phyloP scores from a whole-genome alignment of 2,113 vertebrate genomes.

The Phyllostomus discolor region DNA sequence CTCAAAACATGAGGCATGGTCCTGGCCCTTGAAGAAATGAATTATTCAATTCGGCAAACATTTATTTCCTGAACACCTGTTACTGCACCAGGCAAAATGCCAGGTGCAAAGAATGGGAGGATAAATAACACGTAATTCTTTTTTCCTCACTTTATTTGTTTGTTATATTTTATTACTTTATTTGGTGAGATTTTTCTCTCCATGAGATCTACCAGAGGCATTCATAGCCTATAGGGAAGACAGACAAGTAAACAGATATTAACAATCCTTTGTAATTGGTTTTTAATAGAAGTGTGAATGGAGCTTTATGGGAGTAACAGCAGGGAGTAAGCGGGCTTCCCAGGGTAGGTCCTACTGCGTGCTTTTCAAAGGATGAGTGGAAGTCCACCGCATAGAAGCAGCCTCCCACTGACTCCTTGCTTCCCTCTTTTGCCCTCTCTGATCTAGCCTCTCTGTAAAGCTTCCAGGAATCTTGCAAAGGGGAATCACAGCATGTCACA shows the following conservation, averaged over 20 bases:
- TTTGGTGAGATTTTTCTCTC: not conserved
- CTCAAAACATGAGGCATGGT: not conserved
- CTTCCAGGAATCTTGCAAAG: not conserved
- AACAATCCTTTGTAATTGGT: not conserved
- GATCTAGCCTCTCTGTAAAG: not conserved
- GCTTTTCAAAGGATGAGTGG: not conserved
- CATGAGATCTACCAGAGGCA: not conserved
- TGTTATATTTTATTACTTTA: conserved; percentile 45
- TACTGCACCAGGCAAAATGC: not conserved
- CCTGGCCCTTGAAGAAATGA: not conserved
- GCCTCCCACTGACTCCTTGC: not conserved
- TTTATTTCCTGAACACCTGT: conserved; percentile 51
- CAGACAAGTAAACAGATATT: conserved; percentile 28
- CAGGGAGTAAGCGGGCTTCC: not conserved
- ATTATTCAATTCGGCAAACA: conserved; percentile 25
- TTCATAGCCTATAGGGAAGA: not conserved
- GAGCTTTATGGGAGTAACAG: not conserved
- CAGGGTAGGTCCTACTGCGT: not conserved
- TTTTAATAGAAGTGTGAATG: not conserved
- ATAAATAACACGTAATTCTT: conserved; percentile 23
- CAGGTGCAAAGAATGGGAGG: conserved; percentile 10
- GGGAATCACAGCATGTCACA: not conserved
- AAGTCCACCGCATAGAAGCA: not conserved
- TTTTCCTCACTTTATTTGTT: conserved; percentile 24
- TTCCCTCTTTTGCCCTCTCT: not conserved